phyloP scores from a whole-genome alignment of 1,140 invertebrate species.

The Cephus cinctus region DNA sequence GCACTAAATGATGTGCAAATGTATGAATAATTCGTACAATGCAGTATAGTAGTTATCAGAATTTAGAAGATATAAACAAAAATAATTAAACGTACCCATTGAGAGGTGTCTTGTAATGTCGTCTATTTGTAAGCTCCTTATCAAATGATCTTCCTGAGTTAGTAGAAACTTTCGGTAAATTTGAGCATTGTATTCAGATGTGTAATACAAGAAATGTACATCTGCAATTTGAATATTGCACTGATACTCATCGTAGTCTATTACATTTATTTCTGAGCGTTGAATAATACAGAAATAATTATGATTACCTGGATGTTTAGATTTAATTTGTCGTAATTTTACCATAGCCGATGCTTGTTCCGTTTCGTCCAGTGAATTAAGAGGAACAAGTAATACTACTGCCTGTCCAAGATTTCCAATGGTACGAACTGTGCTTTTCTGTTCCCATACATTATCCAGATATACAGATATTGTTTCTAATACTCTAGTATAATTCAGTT shows the following conservation, averaged over 20 bases:
- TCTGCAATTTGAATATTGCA: constrained; percentile 23
- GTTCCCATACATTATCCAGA: constrained; percentile 27
- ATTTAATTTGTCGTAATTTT: constrained; percentile 25
- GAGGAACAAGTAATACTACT: constrained; percentile 31
- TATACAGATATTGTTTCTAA: constrained; percentile 22
- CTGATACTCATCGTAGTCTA: neutral
- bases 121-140: constrained; percentile 23
- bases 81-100: constrained; percentile 18
- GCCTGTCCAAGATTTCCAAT: constrained; percentile 35
- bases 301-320: constrained; percentile 31
- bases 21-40: neutral
- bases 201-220: constrained; percentile 36
- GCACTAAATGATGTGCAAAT: constrained; percentile 19
- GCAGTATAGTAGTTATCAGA: too few relatives aligned
- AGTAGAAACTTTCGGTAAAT: constrained; percentile 26
- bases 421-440: constrained; percentile 17
- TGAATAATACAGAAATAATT: neutral
- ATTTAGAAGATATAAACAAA: too few relatives aligned
- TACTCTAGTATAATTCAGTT: constrained; percentile 23
- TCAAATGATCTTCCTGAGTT: constrained; percentile 31
- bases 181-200: constrained; percentile 18
- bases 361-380: constrained; percentile 9
- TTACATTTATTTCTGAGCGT: neutral
- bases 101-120: constrained; percentile 21
- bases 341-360: constrained; percentile 18